A percentile compares a stretch with the other conserved stretches of the same genome.
Evolutionary conservation across 2,113 vertebrate species (phyloP).

Genomic region (Felis catus): DNA sequence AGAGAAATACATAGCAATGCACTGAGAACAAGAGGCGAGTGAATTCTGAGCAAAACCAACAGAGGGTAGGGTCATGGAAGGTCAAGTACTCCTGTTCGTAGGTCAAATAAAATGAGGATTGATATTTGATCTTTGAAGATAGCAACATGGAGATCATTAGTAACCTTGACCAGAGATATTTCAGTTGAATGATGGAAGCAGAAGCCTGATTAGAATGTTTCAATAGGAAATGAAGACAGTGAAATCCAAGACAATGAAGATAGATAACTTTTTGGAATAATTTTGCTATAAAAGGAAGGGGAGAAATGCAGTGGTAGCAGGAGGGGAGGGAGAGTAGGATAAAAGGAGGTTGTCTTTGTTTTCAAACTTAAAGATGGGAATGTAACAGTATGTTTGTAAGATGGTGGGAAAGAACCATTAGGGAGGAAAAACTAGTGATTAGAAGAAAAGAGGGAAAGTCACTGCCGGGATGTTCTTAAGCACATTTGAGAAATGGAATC

Average conservation of each 20-base stretch:
- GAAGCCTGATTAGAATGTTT: background rate
- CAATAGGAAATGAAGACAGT: background rate
- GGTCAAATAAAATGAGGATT: background rate
- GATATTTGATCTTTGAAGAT: background rate
- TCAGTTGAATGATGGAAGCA: background rate
- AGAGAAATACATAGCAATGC: background rate
- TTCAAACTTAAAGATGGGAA: background rate
- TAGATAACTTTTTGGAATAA: background rate
- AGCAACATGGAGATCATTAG: background rate
- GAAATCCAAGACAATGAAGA: background rate
- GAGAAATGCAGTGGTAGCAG: background rate
- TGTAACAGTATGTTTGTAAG: background rate
- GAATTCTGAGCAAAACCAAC: background rate
- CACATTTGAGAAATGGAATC: background rate
- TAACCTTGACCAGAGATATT: background rate
- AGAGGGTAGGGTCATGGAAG: background rate
- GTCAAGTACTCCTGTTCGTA: background rate
- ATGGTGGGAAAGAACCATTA: background rate
- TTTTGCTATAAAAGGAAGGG: background rate
- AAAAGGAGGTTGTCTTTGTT: background rate
- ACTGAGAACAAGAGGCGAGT: background rate
- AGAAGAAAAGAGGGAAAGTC: background rate
- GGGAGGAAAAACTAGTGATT: background rate
- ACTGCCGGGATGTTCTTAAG: background rate
- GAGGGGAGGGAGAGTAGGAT: background rate